Evolutionary conservation across 2,797 vertebrate genomes (phyloP).

Genomic region (Melanotaenia pygmaea): DNA sequence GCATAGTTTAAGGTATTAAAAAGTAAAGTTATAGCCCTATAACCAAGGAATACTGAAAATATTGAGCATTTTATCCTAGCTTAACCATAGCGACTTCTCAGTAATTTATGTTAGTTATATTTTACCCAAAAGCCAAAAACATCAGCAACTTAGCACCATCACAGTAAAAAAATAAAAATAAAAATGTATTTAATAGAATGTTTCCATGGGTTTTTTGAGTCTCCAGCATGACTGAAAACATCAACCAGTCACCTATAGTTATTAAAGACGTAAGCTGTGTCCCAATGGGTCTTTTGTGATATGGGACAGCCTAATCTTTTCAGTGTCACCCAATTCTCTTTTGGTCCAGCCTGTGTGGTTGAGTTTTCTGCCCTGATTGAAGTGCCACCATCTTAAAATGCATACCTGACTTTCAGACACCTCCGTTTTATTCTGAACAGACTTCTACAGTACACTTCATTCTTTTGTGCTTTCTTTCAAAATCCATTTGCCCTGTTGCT

Average conservation of each 20-base stretch:
- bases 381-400: constrained; percentile 3
- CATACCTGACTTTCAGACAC: constrained; percentile 41
- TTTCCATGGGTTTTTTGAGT: neutral
- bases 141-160: neutral
- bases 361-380: neutral
- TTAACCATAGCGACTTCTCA: neutral
- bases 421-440: constrained; percentile 22
- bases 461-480: constrained; percentile 6
- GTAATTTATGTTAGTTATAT: neutral
- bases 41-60: neutral
- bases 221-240: constrained; percentile 5
- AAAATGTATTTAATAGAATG: too few species aligned
- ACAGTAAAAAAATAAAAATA: neutral
- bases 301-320: too few species aligned
- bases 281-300: too few species aligned
- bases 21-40: neutral
- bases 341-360: neutral
- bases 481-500: constrained; percentile 54
- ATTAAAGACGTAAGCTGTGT: too few species aligned
- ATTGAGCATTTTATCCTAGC: neutral
- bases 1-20: neutral
- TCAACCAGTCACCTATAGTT: neutral
- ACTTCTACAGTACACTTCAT: constrained; percentile 6
- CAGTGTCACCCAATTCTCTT: too few species aligned
- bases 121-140: neutral